Evolutionary conservation across 2,888 invertebrate genomes (phyloP), one percentile per base, ranked within the genome.

Genomic region (Chesias legatella): DNA sequence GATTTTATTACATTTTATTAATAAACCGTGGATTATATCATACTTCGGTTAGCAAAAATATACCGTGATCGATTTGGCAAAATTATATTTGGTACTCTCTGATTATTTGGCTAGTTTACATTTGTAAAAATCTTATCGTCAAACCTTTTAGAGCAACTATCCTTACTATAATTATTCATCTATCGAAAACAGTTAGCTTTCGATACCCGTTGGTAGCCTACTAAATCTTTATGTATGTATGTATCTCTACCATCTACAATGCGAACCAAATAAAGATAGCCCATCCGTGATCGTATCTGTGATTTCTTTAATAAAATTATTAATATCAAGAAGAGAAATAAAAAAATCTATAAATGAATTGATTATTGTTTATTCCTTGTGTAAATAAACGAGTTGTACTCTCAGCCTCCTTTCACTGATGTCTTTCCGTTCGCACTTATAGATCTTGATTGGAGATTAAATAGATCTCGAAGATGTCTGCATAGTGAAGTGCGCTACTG

Each of bases 391-490:
- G 51, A 51, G 43, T 51, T 42, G 29, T 24, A 29, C 48, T 47
- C 44, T 45, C 44, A 44, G 44, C 43, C 47, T 47, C 78, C 85
- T 88, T 86, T 88, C 86, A 83, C 86, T 82, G 74, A 78, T 80
- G 76, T 76, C 79, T 84, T 79, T 80, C 62, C 75, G 75, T 71
- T 78, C 65, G 67, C 68, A 75, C 71, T 71, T 65, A n/a, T n/a
- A 82, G 81, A 84, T 86, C 71, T 76, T 78, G 69, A 75, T 72
- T 62, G 66, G 56, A 70, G 86, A 86, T 86, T 83, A 84, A 81
- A 82, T 82, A 80, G 81, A 84, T 84, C 79, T 76, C 74, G n/a
- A 71, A 73, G 75, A 75, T 73, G 79, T 77, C 79, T 78, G 79
- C 77, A 73, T 17, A 17, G 13, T 17, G 13, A 17, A 3, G 13